Evolutionary conservation across 2,113 vertebrate species (phyloP).

Genomic region (Coreoperca whiteheadi): DNA sequence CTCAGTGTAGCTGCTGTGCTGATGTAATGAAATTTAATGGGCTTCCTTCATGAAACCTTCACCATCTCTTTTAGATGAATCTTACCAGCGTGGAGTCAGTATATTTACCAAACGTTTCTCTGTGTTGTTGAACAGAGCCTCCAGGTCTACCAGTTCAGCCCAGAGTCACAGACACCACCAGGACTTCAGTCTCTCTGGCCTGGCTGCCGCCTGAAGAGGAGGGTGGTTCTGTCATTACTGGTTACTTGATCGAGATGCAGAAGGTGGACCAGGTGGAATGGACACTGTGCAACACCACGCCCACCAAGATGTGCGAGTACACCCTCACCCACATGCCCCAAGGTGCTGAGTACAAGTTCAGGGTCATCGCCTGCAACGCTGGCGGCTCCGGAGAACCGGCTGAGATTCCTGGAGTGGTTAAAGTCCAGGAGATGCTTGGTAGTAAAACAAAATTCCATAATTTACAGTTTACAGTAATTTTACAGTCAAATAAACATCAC

Average conservation of each 20-base stretch:
- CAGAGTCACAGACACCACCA: constrained; percentile 95
- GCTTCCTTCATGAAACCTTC: neutral
- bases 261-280: constrained; percentile 98
- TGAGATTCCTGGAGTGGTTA: constrained; percentile 95
- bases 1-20: neutral
- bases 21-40: neutral
- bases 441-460: constrained; percentile 74
- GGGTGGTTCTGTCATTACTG: constrained; percentile 93
- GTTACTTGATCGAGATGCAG: constrained; percentile 99
- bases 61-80: neutral
- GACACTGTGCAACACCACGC: constrained; percentile 98
- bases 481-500: neutral
- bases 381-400: constrained; percentile 96
- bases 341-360: constrained; percentile 98
- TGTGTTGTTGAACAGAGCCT: constrained; percentile 85
- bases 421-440: constrained; percentile 99
- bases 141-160: constrained; percentile 93
- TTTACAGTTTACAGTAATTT: neutral
- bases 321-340: constrained; percentile 98
- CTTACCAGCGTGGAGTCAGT: neutral
- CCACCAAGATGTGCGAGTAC: constrained; percentile 98
- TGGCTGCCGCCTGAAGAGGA: constrained; percentile 96
- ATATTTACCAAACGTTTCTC: neutral
- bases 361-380: constrained; percentile 93
- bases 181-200: constrained; percentile 95